phyloP scores from a whole-genome alignment of 2,113 vertebrate genomes.

The Casuarius casuarius region DNA sequence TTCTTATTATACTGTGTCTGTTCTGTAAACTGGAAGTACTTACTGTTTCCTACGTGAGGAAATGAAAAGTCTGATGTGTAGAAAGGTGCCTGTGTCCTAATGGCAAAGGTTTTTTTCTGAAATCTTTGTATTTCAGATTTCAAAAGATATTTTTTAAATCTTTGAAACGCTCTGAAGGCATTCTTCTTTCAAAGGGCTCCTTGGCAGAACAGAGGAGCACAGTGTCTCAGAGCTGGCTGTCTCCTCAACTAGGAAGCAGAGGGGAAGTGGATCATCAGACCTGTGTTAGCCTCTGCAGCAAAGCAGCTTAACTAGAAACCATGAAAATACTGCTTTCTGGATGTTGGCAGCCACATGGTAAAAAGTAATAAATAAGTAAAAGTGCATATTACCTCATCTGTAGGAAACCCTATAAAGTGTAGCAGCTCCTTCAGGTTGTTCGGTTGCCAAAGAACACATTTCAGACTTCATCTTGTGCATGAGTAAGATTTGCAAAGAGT shows the following conservation, averaged over 20 bases:
- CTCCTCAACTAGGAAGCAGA: constrained; percentile 38
- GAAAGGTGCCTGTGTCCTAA: neutral
- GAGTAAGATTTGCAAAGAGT: constrained; percentile 1
- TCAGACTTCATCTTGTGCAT: constrained; percentile 21
- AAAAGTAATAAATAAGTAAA: neutral
- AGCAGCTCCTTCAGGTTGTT: constrained; percentile 11
- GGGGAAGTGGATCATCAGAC: neutral
- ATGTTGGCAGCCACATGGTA: neutral
- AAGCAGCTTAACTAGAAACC: neutral
- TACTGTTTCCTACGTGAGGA: neutral
- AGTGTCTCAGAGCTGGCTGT: neutral
- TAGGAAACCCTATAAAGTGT: constrained; percentile 38
- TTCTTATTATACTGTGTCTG: neutral
- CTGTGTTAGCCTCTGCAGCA: neutral
- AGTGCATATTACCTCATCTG: constrained; percentile 27
- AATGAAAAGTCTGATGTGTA: constrained; percentile 1
- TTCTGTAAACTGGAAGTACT: neutral
- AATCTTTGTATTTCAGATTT: constrained; percentile 39
- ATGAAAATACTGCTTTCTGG: neutral
- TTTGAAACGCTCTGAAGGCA: neutral
- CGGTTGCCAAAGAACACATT: constrained; percentile 33
- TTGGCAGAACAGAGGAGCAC: constrained; percentile 10
- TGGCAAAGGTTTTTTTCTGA: neutral
- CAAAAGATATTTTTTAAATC: neutral
- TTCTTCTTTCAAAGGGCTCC: neutral